Conservation (phyloP, 1,140 invertebrate genomes). For the Watersipora subatra region DNA sequence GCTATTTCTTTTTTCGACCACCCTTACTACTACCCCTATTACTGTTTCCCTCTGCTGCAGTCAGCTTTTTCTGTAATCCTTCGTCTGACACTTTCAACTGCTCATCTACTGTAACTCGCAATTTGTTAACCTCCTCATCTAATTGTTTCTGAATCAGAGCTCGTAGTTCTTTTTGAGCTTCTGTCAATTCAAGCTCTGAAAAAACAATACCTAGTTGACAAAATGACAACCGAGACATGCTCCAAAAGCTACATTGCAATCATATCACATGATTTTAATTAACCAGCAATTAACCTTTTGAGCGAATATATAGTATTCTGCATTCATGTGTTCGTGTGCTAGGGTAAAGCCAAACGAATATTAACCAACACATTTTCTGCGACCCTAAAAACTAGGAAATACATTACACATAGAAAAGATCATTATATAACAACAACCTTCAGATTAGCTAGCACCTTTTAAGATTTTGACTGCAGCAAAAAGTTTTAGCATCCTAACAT, state of each 20-base stretch:
- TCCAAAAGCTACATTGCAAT: background rate
- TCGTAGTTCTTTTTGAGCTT: slow-evolving; percentile 18
- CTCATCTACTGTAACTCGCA: slow-evolving; percentile 27
- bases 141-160: slow-evolving; percentile 28
- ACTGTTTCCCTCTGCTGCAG: slow-evolving; percentile 17
- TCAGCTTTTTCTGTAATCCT: slow-evolving; percentile 24
- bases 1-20: slow-evolving; percentile 18
- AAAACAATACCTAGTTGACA: background rate
- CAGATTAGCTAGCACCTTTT: no score
- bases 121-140: slow-evolving; percentile 30
- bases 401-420: no score
- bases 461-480: no score
- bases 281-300: no score
- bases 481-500: no score
- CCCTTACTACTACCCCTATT: slow-evolving; percentile 11
- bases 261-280: no score
- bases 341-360: no score
- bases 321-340: background rate
- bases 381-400: no score
- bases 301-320: background rate
- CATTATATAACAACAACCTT: no score
- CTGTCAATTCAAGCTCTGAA: slow-evolving; percentile 3
- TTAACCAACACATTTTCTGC: background rate
- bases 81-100: slow-evolving; percentile 31
- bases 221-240: background rate